Evolutionary conservation across 2,113 vertebrate species (phyloP).

Genomic region (Misgurnus anguillicaudatus): DNA sequence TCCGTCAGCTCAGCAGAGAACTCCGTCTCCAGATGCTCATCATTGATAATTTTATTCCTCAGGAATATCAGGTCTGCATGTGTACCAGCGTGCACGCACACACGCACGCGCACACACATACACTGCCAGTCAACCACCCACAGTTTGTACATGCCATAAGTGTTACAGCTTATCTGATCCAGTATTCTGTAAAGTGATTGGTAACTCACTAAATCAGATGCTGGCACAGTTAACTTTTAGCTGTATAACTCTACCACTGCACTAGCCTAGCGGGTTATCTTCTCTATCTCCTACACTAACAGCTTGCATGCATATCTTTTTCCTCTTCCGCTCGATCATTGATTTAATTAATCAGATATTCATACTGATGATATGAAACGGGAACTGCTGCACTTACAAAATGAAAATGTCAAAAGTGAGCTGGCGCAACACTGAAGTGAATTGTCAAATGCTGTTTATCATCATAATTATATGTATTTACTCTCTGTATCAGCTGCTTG

Average conservation of each 20-base stretch:
- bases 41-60: constrained; percentile 97
- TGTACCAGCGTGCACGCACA: background rate
- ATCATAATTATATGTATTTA: too few species aligned
- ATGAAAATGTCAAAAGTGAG: background rate
- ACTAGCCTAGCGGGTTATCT: too few species aligned
- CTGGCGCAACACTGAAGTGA: background rate
- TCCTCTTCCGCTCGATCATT: background rate
- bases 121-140: background rate
- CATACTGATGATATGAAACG: constrained; percentile 2
- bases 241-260: too few species aligned
- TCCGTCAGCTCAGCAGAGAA: constrained; percentile 93
- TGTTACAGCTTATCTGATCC: too few species aligned
- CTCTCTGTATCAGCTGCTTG: background rate
- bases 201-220: too few species aligned
- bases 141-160: too few species aligned
- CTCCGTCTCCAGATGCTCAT: constrained; percentile 96
- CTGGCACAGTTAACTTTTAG: too few species aligned
- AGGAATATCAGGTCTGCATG: constrained; percentile 89
- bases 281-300: too few species aligned
- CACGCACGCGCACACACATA: too few species aligned
- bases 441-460: too few species aligned
- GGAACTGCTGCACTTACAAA: background rate
- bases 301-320: background rate
- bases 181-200: too few species aligned
- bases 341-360: constrained; percentile 7